Conservation (phyloP, 2,888 invertebrate species). For the Volucella zonaria region DNA sequence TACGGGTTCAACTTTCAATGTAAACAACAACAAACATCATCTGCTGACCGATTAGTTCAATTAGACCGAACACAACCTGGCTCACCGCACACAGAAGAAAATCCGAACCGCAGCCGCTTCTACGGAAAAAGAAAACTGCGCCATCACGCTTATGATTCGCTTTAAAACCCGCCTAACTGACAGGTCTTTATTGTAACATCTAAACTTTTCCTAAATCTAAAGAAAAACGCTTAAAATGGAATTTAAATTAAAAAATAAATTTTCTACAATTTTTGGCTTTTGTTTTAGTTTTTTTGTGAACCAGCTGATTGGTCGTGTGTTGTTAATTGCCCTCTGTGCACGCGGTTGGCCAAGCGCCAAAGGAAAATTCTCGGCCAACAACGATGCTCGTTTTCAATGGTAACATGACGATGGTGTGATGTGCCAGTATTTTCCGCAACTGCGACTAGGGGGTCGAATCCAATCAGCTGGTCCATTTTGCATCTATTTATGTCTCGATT, state of each 20-base stretch:
- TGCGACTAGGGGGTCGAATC: constrained; percentile 36
- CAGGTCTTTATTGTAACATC: constrained; percentile 51
- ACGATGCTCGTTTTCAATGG: constrained; percentile 18
- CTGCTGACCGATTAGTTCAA: constrained; percentile 8
- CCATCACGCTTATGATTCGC: neutral
- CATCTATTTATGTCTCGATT: constrained; percentile 62
- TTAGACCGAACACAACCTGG: neutral
- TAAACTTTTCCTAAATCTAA: constrained; percentile 40
- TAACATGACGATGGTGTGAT: constrained; percentile 36
- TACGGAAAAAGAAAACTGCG: constrained; percentile 27
- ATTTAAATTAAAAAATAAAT: constrained; percentile 52
- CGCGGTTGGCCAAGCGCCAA: constrained; percentile 54
- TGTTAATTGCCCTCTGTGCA: constrained; percentile 7
- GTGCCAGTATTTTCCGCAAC: constrained; percentile 5
- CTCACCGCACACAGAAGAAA: neutral
- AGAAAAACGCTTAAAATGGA: constrained; percentile 35
- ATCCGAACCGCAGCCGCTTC: neutral
- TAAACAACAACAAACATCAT: constrained; percentile 10
- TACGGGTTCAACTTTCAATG: constrained; percentile 27
- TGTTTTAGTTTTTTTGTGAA: constrained; percentile 35
- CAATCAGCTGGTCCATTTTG: constrained; percentile 63
- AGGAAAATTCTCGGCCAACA: constrained; percentile 57
- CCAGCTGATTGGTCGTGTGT: constrained; percentile 64
- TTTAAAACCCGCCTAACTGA: constrained; percentile 10
- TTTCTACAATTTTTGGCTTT: neutral